phyloP scores from a whole-genome alignment of 2,113 vertebrate species.

The Lasiurus borealis region DNA sequence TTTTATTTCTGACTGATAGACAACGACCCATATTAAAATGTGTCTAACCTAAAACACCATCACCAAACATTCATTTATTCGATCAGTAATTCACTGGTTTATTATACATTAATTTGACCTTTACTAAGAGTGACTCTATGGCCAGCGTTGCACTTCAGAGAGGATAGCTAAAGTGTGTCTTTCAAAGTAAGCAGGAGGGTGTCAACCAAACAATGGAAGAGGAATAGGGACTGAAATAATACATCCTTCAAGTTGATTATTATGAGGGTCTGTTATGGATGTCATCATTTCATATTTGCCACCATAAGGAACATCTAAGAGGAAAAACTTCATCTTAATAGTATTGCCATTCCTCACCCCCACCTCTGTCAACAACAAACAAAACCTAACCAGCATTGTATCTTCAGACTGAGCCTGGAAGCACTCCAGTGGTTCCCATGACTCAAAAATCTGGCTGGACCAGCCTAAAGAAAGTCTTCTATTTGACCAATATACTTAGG shows the following conservation, averaged over 20 bases:
- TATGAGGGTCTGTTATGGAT: neutral
- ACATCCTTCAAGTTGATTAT: neutral
- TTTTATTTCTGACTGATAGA: neutral
- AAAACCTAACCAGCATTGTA: neutral
- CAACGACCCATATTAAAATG: neutral
- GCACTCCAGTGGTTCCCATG: neutral
- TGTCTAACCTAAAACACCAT: neutral
- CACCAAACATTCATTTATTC: neutral
- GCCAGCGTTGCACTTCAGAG: neutral
- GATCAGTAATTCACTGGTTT: neutral
- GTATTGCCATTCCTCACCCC: neutral
- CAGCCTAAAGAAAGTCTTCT: neutral
- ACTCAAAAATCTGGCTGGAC: neutral
- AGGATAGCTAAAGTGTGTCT: neutral
- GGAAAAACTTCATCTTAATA: neutral
- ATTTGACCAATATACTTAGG: neutral
- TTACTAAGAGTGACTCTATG: neutral
- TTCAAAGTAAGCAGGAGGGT: neutral
- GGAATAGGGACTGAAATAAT: neutral
- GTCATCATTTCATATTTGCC: neutral
- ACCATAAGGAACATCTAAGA: neutral
- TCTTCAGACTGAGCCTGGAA: neutral
- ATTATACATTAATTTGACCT: neutral
- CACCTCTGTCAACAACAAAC: neutral
- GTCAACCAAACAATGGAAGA: too few species aligned